These are phyloP conservation scores for Ashinkailepas kermadecensis DNA, from an alignment of 2,888 invertebrate genomes.

Conservation along the genomic window DNA sequence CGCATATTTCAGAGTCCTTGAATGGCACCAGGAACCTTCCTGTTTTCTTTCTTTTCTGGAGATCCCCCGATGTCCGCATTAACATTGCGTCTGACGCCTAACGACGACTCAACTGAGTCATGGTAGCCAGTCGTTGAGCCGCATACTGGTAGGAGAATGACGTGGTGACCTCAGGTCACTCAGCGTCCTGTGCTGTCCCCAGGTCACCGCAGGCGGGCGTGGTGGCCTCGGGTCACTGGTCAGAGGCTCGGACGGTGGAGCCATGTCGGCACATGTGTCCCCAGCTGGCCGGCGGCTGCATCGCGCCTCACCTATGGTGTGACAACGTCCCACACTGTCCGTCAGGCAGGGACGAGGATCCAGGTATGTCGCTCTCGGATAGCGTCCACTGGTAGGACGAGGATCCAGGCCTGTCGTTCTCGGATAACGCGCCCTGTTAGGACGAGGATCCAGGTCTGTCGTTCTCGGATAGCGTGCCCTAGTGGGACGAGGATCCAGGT, in stretches of 20 bases:
- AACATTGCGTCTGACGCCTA: no score
- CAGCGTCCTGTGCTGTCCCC: not conserved
- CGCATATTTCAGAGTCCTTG: no score
- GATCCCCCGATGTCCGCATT: no score
- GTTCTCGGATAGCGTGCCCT: no score
- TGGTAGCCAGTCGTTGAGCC: no score
- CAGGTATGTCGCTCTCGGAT: not conserved
- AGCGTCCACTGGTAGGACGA: slow-evolving; percentile 56
- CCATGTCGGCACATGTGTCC: slow-evolving; percentile 33
- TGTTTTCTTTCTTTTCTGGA: no score
- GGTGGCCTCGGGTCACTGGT: not conserved
- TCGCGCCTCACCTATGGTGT: slow-evolving; percentile 69
- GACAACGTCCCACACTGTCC: slow-evolving; percentile 71
- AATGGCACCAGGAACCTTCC: no score
- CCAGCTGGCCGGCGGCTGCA: slow-evolving; percentile 47
- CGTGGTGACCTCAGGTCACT: no score
- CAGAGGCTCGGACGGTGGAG: not conserved
- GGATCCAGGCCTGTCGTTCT: not conserved
- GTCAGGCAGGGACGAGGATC: slow-evolving; percentile 63
- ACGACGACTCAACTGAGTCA: no score
- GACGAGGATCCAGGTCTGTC: slow-evolving; percentile 49
- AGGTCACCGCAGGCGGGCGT: not conserved
- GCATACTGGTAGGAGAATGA: no score
- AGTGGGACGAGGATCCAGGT: no score
- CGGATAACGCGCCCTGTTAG: slow-evolving; percentile 44